Base-by-base conservation (phyloP, 2,113 vertebrate genomes). In the Lichenostomus cassidix region DNA sequence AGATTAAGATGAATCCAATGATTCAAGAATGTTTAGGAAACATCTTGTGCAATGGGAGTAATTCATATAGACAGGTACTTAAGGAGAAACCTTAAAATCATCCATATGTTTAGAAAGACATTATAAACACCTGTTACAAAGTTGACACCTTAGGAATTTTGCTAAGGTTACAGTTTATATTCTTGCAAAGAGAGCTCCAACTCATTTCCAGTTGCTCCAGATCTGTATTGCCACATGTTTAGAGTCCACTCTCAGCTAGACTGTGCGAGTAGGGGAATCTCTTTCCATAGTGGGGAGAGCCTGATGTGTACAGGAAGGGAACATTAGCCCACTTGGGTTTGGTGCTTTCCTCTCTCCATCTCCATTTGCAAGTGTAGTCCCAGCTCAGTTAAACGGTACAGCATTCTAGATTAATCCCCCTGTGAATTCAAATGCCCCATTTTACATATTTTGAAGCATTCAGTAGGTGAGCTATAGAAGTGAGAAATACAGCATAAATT, bases 41-140 rank as follows among this genome's bases (percentile, higher is more conserved):
- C 77, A 33, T 83, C 63, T 95, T 58, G 37, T 85, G 78, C 33
- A 80, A 41, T 67, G 78, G 75, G 87, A 94, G 46, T 58, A 95
- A 95, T 94, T 95, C 28, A 87, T 85, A 92, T 6, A 78, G 47
- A 91, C 73, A 62, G 23, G 62, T 92, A 94, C 74, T 91, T 80
- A 70, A 53, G 89, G 90, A 94, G 52, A 78, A 90, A 93, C 80
- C 52, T 83, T 93, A 52, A 87, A 84, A 83, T 37, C 37, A 46
- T 76, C 84, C 89, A 70, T 90, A 91, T 96, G 70, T 83, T 94
- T 94, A 89, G 67, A 91, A 91, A 92, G 74, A 73, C 55, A 50
- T 59, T 49, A 82, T 37, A 68, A 95, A 91, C 78, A 76, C 67
- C 71, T 87, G 80, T 64, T 75, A 91, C 17, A 73, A 84, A 80